Conservation (phyloP, 2,113 vertebrate genomes). For the Tonatia bakeri region DNA sequence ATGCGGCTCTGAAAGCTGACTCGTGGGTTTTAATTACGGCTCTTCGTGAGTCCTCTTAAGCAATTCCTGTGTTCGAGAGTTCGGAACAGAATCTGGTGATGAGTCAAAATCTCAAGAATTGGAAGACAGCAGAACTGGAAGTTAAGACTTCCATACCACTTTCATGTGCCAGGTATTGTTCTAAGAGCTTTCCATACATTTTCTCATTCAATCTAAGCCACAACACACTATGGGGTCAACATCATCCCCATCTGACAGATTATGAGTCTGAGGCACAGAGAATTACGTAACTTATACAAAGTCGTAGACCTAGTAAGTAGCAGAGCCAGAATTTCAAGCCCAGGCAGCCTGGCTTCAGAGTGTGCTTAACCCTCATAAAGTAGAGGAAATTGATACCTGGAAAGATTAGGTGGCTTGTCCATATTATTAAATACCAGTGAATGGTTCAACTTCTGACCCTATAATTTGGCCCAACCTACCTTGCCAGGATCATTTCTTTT, state of each 20-base stretch:
- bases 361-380: background rate
- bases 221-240: background rate
- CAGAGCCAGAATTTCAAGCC: background rate
- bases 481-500: background rate
- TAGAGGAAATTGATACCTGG: background rate
- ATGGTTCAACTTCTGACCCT: background rate
- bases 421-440: background rate
- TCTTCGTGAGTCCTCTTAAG: background rate
- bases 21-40: background rate
- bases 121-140: background rate
- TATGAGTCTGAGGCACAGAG: background rate
- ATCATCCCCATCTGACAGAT: background rate
- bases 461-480: background rate
- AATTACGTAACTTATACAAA: background rate
- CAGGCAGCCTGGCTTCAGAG: background rate
- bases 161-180: background rate
- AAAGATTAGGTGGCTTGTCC: background rate
- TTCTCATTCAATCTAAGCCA: background rate
- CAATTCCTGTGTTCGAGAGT: background rate
- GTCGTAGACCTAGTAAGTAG: background rate
- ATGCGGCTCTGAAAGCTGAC: background rate
- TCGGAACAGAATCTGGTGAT: background rate
- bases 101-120: background rate
- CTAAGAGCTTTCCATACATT: background rate
- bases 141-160: background rate